phyloP scores from a whole-genome alignment of 2,113 vertebrate genomes.

The Aegotheles bennettii region DNA sequence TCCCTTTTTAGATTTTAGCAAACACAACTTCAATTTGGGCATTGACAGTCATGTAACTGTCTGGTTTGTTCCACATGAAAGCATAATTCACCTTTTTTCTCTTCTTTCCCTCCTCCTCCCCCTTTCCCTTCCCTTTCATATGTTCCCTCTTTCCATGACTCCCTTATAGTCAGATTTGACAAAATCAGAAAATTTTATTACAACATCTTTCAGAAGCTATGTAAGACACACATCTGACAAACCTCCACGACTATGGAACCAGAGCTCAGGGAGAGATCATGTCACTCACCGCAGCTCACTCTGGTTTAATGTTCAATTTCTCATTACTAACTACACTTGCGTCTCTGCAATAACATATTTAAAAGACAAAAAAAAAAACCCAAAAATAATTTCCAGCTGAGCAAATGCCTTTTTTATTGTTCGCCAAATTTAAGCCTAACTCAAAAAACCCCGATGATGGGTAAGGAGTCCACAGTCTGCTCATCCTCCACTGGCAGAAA shows the following conservation, averaged over 20 bases:
- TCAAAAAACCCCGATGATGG: not conserved
- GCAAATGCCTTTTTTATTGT: not conserved
- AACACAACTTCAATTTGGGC: not conserved
- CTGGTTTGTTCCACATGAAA: not conserved
- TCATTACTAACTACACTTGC: not conserved
- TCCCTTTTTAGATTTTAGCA: not conserved
- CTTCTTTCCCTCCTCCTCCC: not conserved
- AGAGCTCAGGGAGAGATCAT: not conserved
- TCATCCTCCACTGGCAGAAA: not conserved
- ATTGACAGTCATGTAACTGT: not conserved
- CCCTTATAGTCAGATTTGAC: not conserved
- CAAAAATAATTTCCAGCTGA: not conserved
- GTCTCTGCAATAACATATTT: not conserved
- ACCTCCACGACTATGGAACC: not conserved
- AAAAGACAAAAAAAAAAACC: not conserved
- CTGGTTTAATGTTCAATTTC: not conserved
- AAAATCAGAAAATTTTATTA: conserved; percentile 13
- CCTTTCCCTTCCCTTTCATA: not conserved
- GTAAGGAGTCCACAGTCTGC: not conserved
- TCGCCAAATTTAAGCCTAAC: not conserved
- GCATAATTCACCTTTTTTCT: not conserved
- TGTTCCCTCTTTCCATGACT: not conserved
- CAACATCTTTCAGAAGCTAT: not conserved
- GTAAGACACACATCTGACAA: not conserved
- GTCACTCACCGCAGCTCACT: not conserved